Conservation (phyloP, 2,888 invertebrate genomes). For the Theodoxus fluviatilis region DNA sequence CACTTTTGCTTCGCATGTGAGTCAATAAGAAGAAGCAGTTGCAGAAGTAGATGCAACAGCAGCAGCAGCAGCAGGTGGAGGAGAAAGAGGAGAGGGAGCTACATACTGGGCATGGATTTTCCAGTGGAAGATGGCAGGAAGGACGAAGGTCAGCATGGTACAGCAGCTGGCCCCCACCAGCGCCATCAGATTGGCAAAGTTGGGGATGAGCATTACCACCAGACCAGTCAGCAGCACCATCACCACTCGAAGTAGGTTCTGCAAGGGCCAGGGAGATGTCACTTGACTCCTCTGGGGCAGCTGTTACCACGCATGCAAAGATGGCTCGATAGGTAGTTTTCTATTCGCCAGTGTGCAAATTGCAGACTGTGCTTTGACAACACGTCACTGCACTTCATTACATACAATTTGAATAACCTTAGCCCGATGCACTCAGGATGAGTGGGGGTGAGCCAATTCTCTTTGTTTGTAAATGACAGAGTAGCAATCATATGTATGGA, state of each 20-base stretch:
- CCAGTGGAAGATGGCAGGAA: constrained; percentile 66
- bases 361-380: no score
- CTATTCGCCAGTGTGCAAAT: no score
- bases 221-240: constrained; percentile 64
- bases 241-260: constrained; percentile 63
- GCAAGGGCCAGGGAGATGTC: constrained; percentile 22
- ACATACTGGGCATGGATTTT: constrained; percentile 58
- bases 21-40: not conserved
- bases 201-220: constrained; percentile 65
- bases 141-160: constrained; percentile 66
- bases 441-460: no score
- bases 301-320: not conserved
- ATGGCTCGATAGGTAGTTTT: not conserved
- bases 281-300: not conserved
- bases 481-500: no score
- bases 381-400: no score
- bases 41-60: not conserved
- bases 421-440: no score
- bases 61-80: not conserved
- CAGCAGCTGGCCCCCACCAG: constrained; percentile 67
- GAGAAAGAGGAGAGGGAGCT: not conserved
- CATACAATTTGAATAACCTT: no score
- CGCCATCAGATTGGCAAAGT: constrained; percentile 67
- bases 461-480: no score
- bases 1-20: no score